A percentile compares a stretch with the other conserved stretches of the same genome.
phyloP scores from a whole-genome alignment of 2,113 vertebrate genomes.

The Rafetus swinhoei region DNA sequence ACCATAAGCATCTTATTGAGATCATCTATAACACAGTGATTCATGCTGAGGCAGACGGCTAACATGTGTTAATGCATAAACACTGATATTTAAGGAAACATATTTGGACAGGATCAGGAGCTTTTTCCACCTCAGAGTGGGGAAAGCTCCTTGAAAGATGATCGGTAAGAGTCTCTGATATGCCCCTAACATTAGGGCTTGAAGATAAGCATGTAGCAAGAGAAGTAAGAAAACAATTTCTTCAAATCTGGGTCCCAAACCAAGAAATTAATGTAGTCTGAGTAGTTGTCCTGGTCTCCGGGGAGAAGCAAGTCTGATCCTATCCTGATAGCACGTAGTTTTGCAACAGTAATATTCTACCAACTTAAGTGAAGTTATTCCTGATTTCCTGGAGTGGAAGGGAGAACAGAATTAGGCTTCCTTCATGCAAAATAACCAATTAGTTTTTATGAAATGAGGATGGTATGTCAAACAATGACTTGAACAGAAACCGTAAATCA shows the following conservation, averaged over 20 bases:
- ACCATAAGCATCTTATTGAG: constrained; percentile 39
- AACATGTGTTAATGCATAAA: constrained; percentile 2
- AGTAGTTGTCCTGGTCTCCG: background rate
- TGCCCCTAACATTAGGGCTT: background rate
- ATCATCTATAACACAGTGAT: constrained; percentile 21
- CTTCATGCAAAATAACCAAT: background rate
- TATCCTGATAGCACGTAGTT: background rate
- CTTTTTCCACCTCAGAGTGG: background rate
- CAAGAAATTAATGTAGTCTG: background rate
- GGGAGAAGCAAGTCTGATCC: background rate
- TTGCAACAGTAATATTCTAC: background rate
- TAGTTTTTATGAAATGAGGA: background rate
- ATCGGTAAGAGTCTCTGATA: background rate
- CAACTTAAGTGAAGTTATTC: background rate
- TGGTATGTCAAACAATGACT: background rate
- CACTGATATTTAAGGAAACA: constrained; percentile 33
- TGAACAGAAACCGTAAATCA: background rate
- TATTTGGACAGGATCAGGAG: constrained; percentile 9
- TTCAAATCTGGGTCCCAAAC: background rate
- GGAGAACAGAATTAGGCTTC: background rate
- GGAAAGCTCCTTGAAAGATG: background rate
- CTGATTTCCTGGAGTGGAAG: background rate
- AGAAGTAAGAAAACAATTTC: background rate
- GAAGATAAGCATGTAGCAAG: background rate
- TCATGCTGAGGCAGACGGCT: constrained; percentile 17